Conservation (phyloP, 2,888 invertebrate species). For the Parnassius apollo region DNA sequence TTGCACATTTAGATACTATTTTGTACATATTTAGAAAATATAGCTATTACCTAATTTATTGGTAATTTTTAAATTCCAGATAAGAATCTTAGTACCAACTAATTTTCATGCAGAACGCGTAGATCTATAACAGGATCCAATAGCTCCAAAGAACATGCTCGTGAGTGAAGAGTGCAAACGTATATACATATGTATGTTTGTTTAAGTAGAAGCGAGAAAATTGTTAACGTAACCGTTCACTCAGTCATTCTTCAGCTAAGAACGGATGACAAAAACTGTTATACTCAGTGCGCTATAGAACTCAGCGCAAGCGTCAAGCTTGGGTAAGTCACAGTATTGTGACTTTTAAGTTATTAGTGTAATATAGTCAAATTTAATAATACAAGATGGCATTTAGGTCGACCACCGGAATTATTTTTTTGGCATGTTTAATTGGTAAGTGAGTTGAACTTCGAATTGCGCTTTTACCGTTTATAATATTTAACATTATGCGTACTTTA, state of each 20-base stretch:
- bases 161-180: constrained; percentile 42
- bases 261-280: constrained; percentile 71
- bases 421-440: constrained; percentile 71
- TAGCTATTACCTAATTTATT: constrained; percentile 1
- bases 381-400: constrained; percentile 70
- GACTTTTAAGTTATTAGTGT: constrained; percentile 57
- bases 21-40: constrained; percentile 1
- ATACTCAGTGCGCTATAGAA: constrained; percentile 71
- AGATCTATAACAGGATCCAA: constrained; percentile 72
- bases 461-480: background rate
- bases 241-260: constrained; percentile 61
- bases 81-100: constrained; percentile 39
- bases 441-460: constrained; percentile 12
- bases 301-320: constrained; percentile 66
- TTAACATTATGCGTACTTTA: constrained; percentile 9
- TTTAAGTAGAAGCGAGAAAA: constrained; percentile 49
- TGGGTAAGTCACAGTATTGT: constrained; percentile 59
- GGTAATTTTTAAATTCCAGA: constrained; percentile 14
- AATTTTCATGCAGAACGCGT: constrained; percentile 71
- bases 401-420: constrained; percentile 53
- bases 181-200: constrained; percentile 44
- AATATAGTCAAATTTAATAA: constrained; percentile 45
- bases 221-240: constrained; percentile 69
- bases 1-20: background rate
- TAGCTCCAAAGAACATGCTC: constrained; percentile 43